Conservation (phyloP, 2,113 vertebrate species). For the Notarius quadriscutis region DNA sequence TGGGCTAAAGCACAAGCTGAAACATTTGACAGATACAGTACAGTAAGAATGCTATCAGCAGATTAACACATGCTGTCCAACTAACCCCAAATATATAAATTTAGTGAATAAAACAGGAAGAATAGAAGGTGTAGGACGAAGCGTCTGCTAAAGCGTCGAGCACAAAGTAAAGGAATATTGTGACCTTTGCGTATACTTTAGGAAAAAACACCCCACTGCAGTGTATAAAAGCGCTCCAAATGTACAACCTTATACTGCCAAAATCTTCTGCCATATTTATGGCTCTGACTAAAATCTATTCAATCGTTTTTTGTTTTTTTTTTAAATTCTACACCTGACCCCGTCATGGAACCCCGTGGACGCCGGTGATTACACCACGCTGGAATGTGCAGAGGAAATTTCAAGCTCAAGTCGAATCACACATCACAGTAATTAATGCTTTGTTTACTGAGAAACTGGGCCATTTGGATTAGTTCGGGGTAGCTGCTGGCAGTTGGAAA, state of each 20-base stretch:
- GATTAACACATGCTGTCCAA: no score
- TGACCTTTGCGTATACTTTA: not conserved
- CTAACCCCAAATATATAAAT: not conserved
- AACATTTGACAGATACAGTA: no score
- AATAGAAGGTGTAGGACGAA: not conserved
- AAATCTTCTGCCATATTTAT: not conserved
- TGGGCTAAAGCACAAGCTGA: no score
- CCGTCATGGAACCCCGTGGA: not conserved
- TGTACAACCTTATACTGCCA: not conserved
- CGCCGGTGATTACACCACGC: not conserved
- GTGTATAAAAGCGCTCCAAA: not conserved
- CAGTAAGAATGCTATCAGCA: no score
- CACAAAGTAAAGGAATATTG: not conserved
- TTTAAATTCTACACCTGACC: not conserved
- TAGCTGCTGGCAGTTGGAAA: slow-evolving; percentile 42
- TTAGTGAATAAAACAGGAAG: not conserved
- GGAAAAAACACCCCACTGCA: not conserved
- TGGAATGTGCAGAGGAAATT: slow-evolving; percentile 15
- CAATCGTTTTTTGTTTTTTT: not conserved
- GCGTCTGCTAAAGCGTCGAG: not conserved
- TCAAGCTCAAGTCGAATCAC: slow-evolving; percentile 28
- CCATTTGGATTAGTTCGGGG: slow-evolving; percentile 45
- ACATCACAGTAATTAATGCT: slow-evolving; percentile 45
- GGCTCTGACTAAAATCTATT: not conserved
- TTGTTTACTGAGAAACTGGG: slow-evolving; percentile 47